Evolutionary conservation across 2,797 vertebrate species (phyloP), one percentile per base, ranked within the genome.

Genomic region (Zenarchopterus dispar): DNA sequence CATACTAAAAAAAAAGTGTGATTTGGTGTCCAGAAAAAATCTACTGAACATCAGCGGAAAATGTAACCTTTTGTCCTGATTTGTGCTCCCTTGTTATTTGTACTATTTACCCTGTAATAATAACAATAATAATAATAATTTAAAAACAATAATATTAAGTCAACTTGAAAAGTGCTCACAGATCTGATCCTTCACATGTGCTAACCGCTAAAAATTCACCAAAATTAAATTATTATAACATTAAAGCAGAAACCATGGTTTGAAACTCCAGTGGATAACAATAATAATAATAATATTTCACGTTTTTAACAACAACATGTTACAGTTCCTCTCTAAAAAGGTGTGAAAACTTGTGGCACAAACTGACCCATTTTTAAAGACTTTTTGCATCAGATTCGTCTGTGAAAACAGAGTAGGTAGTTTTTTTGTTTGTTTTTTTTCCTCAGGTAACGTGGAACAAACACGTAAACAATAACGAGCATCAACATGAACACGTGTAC

Each of bases 31-130:
- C 8, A 7, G 7, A 28, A 28, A 28, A 56, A 48, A 60, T 49
- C 4, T 4, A 55, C 36, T 16, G 43, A 9, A 9, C 8, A 19
- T 8, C 18, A 6, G 19, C 16, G 11, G 21, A 39, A 69, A 61
- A 54, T 78, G n/a, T n/a, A n/a, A n/a, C n/a, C n/a, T 81, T 39
- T 46, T 21, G n/a, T 49, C 68, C 55, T 73, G 70, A 77, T 80
- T 77, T 79, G 63, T 73, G 71, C 81, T 78, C 59, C 54, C 53
- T 4, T 52, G 65, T 47, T 47, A 62, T 62, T 63, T 53, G 15
- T 51, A 57, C 46, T 26, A 51, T 58, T 60, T 43, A 31, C 7
- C 16, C 28, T 1, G 10, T 10, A 36, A 71, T 22, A 2, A 36
- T 15, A 24, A 77, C 43, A 26, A 26, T 22, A 55, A 56, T 47